These are phyloP conservation scores for Argopecten irradians DNA, from an alignment of 1,140 invertebrate genomes.

Conservation along the genomic window DNA sequence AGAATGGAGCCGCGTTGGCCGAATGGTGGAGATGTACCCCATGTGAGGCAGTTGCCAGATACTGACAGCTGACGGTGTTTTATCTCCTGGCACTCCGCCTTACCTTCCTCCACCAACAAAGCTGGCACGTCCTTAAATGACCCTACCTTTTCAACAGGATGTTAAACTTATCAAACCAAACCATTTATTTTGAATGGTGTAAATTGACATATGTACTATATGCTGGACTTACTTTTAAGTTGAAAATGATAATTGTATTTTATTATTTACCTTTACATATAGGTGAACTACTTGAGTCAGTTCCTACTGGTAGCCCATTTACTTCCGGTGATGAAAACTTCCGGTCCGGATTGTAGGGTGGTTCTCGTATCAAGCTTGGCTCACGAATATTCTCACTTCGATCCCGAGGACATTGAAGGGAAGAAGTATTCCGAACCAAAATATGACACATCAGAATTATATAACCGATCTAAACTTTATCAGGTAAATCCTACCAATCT, in stretches of 20 bases:
- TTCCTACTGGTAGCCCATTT: constrained; percentile 52
- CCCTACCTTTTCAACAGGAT: too few relatives aligned
- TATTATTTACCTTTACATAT: background rate
- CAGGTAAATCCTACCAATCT: background rate
- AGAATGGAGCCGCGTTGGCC: too few relatives aligned
- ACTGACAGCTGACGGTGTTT: too few relatives aligned
- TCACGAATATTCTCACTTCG: constrained; percentile 40
- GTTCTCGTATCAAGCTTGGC: constrained; percentile 52
- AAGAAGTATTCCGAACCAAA: background rate
- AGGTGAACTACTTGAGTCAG: constrained; percentile 57
- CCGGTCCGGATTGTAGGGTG: constrained; percentile 51
- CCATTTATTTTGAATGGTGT: too few relatives aligned
- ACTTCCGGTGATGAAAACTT: constrained; percentile 48
- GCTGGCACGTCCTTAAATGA: too few relatives aligned
- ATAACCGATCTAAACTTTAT: background rate
- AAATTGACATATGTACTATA: too few relatives aligned
- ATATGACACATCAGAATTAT: background rate
- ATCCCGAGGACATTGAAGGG: constrained; percentile 27
- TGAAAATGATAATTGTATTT: background rate
- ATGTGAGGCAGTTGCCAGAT: too few relatives aligned
- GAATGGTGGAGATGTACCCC: too few relatives aligned
- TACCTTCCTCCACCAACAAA: too few relatives aligned
- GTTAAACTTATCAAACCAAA: too few relatives aligned
- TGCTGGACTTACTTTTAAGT: too few relatives aligned
- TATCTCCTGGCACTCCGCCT: too few relatives aligned